These are phyloP conservation scores for Anomalospiza imberbis DNA, from an alignment of 2,797 vertebrate genomes.

Conservation along the genomic window DNA sequence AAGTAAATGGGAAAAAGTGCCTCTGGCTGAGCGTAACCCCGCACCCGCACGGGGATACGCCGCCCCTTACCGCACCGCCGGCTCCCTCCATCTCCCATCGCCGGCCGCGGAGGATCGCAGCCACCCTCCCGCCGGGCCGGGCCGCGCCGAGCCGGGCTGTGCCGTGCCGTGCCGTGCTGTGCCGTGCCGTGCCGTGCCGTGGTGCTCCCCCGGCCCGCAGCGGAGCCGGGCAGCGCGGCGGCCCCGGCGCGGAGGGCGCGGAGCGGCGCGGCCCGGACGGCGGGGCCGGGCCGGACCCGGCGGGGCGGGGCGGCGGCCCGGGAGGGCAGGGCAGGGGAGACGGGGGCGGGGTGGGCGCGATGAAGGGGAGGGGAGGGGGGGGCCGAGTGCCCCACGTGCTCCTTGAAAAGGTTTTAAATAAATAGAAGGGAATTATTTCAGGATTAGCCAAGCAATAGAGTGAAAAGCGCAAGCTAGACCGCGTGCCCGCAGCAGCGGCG, in stretches of 20 bases:
- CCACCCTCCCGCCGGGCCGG: background rate
- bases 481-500: background rate
- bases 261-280: background rate
- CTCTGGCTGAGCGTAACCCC: background rate
- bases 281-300: background rate
- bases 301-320: background rate
- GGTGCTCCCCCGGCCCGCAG: background rate
- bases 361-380: background rate
- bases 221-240: background rate
- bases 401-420: background rate
- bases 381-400: background rate
- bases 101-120: background rate
- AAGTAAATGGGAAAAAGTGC: background rate
- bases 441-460: background rate
- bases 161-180: background rate
- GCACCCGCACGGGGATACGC: background rate
- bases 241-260: background rate
- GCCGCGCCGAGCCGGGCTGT: background rate
- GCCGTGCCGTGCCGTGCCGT: background rate
- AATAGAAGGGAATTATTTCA: background rate
- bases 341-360: background rate
- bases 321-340: too few species aligned
- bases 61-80: slow-evolving; percentile 41
- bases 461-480: background rate
- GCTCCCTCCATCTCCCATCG: slow-evolving; percentile 60